Evolutionary conservation across 2,113 vertebrate genomes (phyloP), one percentile per base, ranked within the genome.

Genomic region (Clinocottus analis): DNA sequence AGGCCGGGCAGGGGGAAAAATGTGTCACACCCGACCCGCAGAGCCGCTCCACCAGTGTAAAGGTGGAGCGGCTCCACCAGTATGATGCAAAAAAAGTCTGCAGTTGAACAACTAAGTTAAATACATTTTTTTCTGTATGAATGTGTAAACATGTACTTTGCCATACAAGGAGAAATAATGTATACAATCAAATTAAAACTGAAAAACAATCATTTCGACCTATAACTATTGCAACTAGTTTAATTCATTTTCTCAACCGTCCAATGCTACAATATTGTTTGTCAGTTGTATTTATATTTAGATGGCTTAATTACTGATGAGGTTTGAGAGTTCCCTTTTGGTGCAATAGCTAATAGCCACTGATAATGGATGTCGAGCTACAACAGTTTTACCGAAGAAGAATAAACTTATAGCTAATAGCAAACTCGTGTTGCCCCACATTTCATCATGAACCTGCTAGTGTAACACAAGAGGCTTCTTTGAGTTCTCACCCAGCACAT

Each of bases 381-480:
- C 12, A 58, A 45, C 19, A 66, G 19, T 25, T 3, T 33, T 1
- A 6, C 43, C 37, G 31, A 49, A 21, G 43, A 65, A 3, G 5
- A 59, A 27, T 51, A 12, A 73, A 35, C 39, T 31, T 45, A 25
- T 13, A 14, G 16, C 25, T 76, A 25, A 55, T 47, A 67, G 29
- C 73, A 58, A 43, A 25, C 23, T 55, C 27, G 19, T 25, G 45
- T 77, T 73, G 45, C 62, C 12, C 45, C 66, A 35, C 11, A 67
- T 77, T 72, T 72, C 74, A 62, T 83, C 80, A 77, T 61, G 25
- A 61, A 33, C 14, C 60, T 45, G 41, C 51, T 74, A 8, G 51
- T 61, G 65, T 60, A 41, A 58, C 43, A 35, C 61, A 31, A 72
- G 53, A 62, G 29, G 16, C 9, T 19, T 23, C 27, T 72, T 14